Conservation (phyloP, 2,888 invertebrate genomes). For the Clivina fossor region DNA sequence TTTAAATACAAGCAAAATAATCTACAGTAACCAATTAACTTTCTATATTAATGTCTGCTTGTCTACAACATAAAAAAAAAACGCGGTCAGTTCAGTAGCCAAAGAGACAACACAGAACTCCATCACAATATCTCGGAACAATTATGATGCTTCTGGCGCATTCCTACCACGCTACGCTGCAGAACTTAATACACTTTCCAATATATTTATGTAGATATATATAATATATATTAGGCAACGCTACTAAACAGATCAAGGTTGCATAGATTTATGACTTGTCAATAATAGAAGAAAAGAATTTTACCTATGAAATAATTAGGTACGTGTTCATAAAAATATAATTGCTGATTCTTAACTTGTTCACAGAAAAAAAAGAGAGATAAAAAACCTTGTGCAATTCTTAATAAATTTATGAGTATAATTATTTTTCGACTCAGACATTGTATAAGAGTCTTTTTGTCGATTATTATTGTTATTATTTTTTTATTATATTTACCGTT, state of each 20-base stretch:
- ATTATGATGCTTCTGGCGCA: conserved; percentile 19
- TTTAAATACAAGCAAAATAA: no score
- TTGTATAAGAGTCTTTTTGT: conserved; percentile 20
- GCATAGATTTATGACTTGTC: conserved; percentile 31
- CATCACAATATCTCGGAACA: not conserved
- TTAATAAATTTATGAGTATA: conserved; percentile 31
- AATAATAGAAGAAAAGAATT: conserved; percentile 29
- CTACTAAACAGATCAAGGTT: conserved; percentile 34
- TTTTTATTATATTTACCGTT: conserved; percentile 26
- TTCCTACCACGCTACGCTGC: conserved; percentile 29
- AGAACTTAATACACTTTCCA: conserved; percentile 34
- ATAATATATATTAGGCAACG: conserved; percentile 33
- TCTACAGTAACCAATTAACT: not conserved
- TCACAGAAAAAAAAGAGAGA: conserved; percentile 14
- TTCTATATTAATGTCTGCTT: not conserved
- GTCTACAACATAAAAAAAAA: not conserved
- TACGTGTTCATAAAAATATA: conserved; percentile 30
- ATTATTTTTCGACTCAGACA: conserved; percentile 28
- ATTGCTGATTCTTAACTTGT: conserved; percentile 33
- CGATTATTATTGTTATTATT: no score
- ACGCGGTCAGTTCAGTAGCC: not conserved
- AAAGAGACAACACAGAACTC: not conserved
- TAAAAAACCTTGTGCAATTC: conserved; percentile 18
- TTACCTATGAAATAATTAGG: conserved; percentile 24
- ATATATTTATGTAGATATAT: no score